Evolutionary conservation across 2,888 invertebrate genomes (phyloP).

Genomic region (Sarcophaga carnaria): DNA sequence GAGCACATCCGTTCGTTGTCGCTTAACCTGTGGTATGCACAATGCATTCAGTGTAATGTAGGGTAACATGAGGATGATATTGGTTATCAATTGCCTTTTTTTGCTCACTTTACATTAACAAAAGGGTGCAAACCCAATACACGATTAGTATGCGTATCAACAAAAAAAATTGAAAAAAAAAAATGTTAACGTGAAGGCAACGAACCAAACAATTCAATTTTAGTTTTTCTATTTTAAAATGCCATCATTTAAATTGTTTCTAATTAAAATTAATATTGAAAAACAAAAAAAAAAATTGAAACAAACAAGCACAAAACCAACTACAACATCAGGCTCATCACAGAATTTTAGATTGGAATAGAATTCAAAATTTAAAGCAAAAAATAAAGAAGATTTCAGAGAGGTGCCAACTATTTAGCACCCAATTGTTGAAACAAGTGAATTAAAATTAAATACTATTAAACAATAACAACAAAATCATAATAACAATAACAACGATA

Average conservation of each 20-base stretch:
- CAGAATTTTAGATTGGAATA: conserved; percentile 16
- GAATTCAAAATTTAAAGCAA: conserved; percentile 9
- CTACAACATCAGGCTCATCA: conserved; percentile 9
- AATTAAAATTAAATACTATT: conserved; percentile 33
- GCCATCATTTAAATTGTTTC: conserved; percentile 59
- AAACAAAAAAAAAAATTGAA: conserved; percentile 8
- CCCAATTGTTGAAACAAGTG: conserved; percentile 55
- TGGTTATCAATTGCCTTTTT: no score
- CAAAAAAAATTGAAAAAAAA: background rate
- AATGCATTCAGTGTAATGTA: no score
- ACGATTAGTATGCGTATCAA: conserved; percentile 52
- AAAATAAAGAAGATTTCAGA: conserved; percentile 26
- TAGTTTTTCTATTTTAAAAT: background rate
- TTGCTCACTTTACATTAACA: no score
- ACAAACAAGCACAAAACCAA: background rate
- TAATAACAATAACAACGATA: background rate
- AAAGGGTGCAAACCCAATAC: conserved; percentile 21
- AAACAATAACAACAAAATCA: conserved; percentile 3
- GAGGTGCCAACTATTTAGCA: conserved; percentile 64
- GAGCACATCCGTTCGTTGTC: no score
- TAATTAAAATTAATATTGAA: conserved; percentile 34
- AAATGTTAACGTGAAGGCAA: conserved; percentile 5
- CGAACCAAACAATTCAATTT: conserved; percentile 10
- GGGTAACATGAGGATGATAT: no score
- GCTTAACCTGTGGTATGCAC: no score